phyloP scores from a whole-genome alignment of 2,888 invertebrate genomes.

The Cenopis cana region DNA sequence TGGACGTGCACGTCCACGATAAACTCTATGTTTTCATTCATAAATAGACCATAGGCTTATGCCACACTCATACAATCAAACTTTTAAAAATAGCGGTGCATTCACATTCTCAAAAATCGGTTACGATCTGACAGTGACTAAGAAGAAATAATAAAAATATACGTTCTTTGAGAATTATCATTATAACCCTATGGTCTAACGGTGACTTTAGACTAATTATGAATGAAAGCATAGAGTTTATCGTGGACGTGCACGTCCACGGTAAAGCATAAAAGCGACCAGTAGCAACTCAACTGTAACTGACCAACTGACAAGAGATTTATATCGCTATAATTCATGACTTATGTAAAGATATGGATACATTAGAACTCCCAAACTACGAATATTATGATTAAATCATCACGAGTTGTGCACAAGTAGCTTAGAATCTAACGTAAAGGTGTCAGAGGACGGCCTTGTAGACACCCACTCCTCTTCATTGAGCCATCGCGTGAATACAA shows the following conservation, averaged over 20 bases:
- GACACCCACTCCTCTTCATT: conserved; percentile 13
- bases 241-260: too few relatives aligned
- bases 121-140: not conserved
- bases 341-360: too few relatives aligned
- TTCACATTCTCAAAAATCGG: not conserved
- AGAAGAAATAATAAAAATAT: not conserved
- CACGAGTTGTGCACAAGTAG: not conserved
- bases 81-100: conserved; percentile 20
- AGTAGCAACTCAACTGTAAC: too few relatives aligned
- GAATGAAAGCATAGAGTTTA: too few relatives aligned
- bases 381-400: not conserved
- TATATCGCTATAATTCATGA: too few relatives aligned
- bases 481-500: not conserved
- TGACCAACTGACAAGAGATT: not conserved
- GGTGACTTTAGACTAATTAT: too few relatives aligned
- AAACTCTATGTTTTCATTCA: too few relatives aligned
- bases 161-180: too few relatives aligned
- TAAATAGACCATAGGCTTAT: too few relatives aligned
- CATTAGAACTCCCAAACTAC: not conserved
- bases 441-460: conserved; percentile 17
- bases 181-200: too few relatives aligned
- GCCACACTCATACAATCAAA: conserved; percentile 10
- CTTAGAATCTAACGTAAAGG: conserved; percentile 11
- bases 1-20: too few relatives aligned
- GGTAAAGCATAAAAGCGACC: too few relatives aligned